phyloP scores from a whole-genome alignment of 2,888 invertebrate species.

The Leistus spinibarbis region DNA sequence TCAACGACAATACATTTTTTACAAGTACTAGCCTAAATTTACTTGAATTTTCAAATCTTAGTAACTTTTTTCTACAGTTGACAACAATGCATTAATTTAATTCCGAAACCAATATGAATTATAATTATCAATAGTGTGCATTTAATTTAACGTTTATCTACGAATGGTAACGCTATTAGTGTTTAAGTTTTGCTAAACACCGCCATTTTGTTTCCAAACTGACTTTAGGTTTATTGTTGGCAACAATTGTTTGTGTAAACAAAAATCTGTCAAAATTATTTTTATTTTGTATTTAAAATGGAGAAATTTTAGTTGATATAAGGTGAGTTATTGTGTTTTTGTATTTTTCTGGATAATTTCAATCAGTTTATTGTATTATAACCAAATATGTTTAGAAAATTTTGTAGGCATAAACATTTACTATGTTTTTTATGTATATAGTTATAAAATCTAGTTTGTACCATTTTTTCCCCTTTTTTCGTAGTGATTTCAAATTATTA shows the following conservation, averaged over 20 bases:
- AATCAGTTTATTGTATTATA: not conserved
- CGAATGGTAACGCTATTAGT: too few species aligned
- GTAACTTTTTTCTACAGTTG: not conserved
- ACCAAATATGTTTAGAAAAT: not conserved
- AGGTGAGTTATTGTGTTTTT: not conserved
- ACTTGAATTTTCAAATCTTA: too few species aligned
- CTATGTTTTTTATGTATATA: slow-evolving; percentile 33
- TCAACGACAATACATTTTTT: not conserved
- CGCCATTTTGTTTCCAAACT: not conserved
- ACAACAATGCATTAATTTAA: not conserved
- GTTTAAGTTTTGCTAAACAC: not conserved
- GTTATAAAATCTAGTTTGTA: slow-evolving; percentile 27
- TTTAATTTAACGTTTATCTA: too few species aligned
- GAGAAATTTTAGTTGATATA: not conserved
- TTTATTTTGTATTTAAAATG: not conserved
- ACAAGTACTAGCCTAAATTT: not conserved
- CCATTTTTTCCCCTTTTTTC: slow-evolving; percentile 18
- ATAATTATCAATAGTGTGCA: too few species aligned
- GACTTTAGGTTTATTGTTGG: not conserved
- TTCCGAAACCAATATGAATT: too few species aligned
- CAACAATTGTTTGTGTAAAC: not conserved
- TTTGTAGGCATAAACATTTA: slow-evolving; percentile 4
- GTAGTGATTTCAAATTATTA: not conserved
- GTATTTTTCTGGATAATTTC: not conserved
- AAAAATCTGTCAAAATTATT: not conserved